Percentiles rank a stretch among this genome's conserved stretches.
phyloP scores from a whole-genome alignment of 2,888 invertebrate species.

The Megastigmus dorsalis region DNA sequence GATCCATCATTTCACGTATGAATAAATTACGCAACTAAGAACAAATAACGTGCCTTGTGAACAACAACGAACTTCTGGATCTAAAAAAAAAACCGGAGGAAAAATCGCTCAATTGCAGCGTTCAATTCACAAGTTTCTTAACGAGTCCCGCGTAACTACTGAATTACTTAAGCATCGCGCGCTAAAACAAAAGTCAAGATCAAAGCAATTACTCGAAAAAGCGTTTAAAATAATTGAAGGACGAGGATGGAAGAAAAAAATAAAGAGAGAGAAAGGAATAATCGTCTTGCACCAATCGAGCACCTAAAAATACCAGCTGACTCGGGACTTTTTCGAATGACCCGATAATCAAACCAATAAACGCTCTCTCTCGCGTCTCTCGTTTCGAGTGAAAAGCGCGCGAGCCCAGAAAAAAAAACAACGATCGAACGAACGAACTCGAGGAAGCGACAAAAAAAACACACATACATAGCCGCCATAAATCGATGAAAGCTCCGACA shows the following conservation, averaged over 20 bases:
- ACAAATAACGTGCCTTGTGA: too few species aligned
- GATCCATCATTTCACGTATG: conserved; percentile 5
- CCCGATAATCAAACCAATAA: conserved; percentile 22
- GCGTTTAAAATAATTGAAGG: not conserved
- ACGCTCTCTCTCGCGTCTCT: not conserved
- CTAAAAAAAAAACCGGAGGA: not conserved
- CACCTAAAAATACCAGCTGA: not conserved
- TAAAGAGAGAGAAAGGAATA: too few species aligned
- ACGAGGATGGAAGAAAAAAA: not conserved
- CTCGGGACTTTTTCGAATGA: not conserved
- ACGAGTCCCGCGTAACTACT: not conserved
- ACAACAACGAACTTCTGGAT: too few species aligned
- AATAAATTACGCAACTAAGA: not conserved
- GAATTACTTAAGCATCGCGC: not conserved
- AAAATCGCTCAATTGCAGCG: conserved; percentile 14
- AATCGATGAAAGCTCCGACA: not conserved
- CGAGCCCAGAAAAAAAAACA: not conserved
- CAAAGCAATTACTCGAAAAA: conserved; percentile 3
- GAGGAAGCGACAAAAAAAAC: too few species aligned
- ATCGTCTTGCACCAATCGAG: too few species aligned
- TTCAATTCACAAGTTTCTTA: conserved; percentile 8
- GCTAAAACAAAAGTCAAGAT: conserved; percentile 7
- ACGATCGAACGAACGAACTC: too few species aligned
- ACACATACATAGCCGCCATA: too few species aligned
- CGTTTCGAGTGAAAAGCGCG: too few species aligned